Evolutionary conservation across 2,113 vertebrate species (phyloP), one percentile per base, ranked within the genome.

Genomic region (Gadus macrocephalus): DNA sequence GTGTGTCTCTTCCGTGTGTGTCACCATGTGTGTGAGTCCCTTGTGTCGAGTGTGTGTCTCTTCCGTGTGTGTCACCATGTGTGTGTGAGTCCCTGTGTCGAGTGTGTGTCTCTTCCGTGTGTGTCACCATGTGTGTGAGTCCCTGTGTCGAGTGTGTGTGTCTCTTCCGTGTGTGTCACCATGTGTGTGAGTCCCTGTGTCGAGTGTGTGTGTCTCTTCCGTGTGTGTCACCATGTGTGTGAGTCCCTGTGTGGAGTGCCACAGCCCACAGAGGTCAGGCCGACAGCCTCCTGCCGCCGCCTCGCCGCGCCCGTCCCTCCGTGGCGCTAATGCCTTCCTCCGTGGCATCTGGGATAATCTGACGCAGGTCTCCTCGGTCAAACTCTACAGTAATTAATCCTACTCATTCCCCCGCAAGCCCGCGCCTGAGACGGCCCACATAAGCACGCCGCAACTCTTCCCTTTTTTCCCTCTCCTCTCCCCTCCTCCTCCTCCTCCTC

Each of bases 361-460:
- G 84, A 76, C 87, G 77, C 53, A 78, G 84, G 87, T 86, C 78
- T 87, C 81, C 85, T 88, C 83, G 80, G 87, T 90, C 87, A 89
- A 77, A 87, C 83, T 81, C 86, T 75, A 82, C 83, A 87, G 84
- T 88, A 89, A 87, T 91, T 87, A 88, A 91, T 91, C 88, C 83
- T 67, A 64, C 75, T 72, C 79, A 84, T 84, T 86, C 81, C 73
- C 68, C 79, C 49, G 73, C 69, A 76, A 83, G 82, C 78, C 64
- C 74, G 6, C 6, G 83, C 75, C 79, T 84, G 42, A 66, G 77
- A 80, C 70, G 19, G 67, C 56, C 79, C 77, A 69, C 72, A 72
- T 68, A 74, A 25, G 71, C 19, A 2, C 75, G 60, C 67, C 28
- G 49, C 72, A 74, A 72, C 67, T 76, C 74, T 71, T 71, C 64